These are phyloP conservation scores for Melanotaenia trifasciata DNA, from an alignment of 2,797 vertebrate species.

Conservation along the genomic window DNA sequence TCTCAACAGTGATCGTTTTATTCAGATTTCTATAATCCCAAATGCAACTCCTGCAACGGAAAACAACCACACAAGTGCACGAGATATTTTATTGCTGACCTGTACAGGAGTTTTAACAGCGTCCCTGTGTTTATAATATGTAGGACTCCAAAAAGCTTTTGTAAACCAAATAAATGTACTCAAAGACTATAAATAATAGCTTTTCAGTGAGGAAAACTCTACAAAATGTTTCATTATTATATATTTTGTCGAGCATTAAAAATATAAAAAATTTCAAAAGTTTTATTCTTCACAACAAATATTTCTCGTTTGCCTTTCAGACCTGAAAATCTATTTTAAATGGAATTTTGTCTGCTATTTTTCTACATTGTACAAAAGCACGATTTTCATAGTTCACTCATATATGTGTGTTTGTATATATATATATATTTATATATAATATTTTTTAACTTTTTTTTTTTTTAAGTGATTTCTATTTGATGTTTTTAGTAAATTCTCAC, in stretches of 20 bases:
- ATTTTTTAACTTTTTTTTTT: neutral
- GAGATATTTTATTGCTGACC: slow-evolving; percentile 25
- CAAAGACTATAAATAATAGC: neutral
- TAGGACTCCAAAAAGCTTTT: neutral
- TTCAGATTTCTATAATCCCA: slow-evolving; percentile 89
- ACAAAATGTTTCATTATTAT: neutral
- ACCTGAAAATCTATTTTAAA: slow-evolving; percentile 5
- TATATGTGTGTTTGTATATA: neutral
- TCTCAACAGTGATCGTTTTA: slow-evolving; percentile 76
- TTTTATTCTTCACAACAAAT: neutral
- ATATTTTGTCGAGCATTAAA: neutral
- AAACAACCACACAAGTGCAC: slow-evolving; percentile 13
- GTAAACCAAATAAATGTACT: neutral
- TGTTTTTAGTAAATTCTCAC: neutral
- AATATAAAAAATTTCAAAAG: slow-evolving; percentile 8
- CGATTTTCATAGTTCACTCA: neutral
- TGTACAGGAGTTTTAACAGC: slow-evolving; percentile 11
- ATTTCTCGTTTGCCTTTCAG: slow-evolving; percentile 13
- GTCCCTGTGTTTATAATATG: slow-evolving; percentile 25
- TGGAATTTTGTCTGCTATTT: neutral
- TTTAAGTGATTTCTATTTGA: neutral
- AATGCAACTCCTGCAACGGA: slow-evolving; percentile 53
- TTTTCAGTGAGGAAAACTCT: slow-evolving; percentile 1
- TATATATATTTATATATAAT: neutral
- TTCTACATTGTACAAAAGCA: neutral